These are phyloP conservation scores for Steromphala cineraria DNA, from an alignment of 2,888 invertebrate genomes.

Conservation along the genomic window DNA sequence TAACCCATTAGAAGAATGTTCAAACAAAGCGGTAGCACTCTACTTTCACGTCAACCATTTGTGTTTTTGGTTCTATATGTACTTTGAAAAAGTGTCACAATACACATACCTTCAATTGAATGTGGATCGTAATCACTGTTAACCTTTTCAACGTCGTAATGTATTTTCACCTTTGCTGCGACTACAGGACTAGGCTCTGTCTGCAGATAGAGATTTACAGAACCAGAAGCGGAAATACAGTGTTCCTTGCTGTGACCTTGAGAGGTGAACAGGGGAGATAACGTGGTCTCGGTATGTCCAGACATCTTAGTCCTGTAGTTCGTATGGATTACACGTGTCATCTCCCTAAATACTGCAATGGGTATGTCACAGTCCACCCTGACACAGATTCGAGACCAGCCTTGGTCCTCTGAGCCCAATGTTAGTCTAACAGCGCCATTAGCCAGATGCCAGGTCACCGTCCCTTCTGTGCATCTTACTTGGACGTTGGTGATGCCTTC, in stretches of 20 bases:
- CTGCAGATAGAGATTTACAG: not conserved
- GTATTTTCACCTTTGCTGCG: not conserved
- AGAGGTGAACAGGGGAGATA: not conserved
- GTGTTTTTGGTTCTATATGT: no score
- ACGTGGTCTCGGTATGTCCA: not conserved
- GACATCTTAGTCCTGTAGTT: not conserved
- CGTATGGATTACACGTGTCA: not conserved
- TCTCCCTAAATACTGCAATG: not conserved
- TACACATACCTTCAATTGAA: not conserved
- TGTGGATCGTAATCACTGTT: not conserved
- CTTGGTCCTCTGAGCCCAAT: not conserved
- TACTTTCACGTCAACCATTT: no score
- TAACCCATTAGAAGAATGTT: no score
- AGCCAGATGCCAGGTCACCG: not conserved
- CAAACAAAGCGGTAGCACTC: no score
- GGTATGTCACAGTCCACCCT: not conserved
- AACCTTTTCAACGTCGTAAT: not conserved
- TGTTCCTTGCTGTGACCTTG: not conserved
- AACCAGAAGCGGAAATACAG: not conserved
- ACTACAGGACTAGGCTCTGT: not conserved
- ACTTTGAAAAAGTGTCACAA: no score
- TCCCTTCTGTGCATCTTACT: not conserved
- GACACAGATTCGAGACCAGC: not conserved
- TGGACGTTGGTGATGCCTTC: not conserved
- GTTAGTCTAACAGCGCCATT: not conserved